Evolutionary conservation across 2,888 invertebrate genomes (phyloP), one percentile per base, ranked within the genome.

Genomic region (Arge pagana): DNA sequence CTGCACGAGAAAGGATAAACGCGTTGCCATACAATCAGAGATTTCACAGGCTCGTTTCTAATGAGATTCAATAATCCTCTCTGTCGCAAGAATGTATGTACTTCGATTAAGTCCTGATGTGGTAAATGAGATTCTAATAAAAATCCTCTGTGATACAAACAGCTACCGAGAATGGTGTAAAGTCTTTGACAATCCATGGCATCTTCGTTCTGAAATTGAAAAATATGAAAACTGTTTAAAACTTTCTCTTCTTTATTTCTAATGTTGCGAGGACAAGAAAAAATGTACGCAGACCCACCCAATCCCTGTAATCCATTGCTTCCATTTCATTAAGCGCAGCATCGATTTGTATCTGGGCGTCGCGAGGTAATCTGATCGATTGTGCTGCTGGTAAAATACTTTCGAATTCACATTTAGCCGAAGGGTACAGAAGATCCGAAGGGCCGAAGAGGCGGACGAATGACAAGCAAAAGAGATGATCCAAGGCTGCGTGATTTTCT

Each of bases 251-350:
- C 31, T 21, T 33, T 48, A 5, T 8, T 23, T 28, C 16, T 18
- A 36, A 21, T 5, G 8, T 21, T 21, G 10, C 2, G 26, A 18
- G 40, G 8, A 7, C 37, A 16, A n/a, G n/a, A n/a, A 48, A 39
- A 52, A 36, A 39, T 40, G 8, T 40, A 51, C 45, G 4, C 3
- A 33, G 4, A 61, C 78, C 71, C 74, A 88, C 89, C 90, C 90
- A 90, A 78, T 92, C 92, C 63, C 90, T 83, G 75, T 93, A 93
- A 79, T 95, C 94, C 78, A 91, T 91, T 10, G 94, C 90, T 78
- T 94, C 93, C 76, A 93, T 83, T 78, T 94, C 93, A 64, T 88
- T 90, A 36, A 95, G 80, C 23, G 92, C 90, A 77, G 93, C 92
- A 72, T 93, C 92, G 48, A 94, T 84, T 74, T 91, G 88, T 60